These are phyloP conservation scores for Maconellicoccus hirsutus DNA, from an alignment of 1,140 invertebrate genomes.

Conservation along the genomic window DNA sequence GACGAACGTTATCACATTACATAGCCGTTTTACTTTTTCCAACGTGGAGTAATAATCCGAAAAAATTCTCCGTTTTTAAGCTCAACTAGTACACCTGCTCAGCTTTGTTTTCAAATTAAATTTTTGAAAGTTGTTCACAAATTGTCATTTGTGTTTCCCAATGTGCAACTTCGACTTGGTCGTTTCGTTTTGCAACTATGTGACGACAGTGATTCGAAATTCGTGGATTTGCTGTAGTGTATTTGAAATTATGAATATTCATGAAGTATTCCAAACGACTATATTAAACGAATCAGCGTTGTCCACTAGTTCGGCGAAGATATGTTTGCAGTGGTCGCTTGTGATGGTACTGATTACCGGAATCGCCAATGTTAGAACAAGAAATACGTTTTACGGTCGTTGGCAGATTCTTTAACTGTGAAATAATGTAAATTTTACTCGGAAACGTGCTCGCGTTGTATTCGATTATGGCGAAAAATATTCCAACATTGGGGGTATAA, in stretches of 20 bases:
- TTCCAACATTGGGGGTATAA: too few species aligned
- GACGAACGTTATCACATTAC: too few species aligned
- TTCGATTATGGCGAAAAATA: slow-evolving; percentile 4
- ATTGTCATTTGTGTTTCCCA: too few species aligned
- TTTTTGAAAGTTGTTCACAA: too few species aligned
- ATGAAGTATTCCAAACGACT: not conserved
- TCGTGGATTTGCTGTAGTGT: not conserved
- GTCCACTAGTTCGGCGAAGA: not conserved
- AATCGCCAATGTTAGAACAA: not conserved
- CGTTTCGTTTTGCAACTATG: too few species aligned
- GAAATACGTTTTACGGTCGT: not conserved
- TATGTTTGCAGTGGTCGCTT: not conserved
- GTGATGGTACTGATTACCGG: slow-evolving; percentile 1
- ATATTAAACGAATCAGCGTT: not conserved
- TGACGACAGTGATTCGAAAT: too few species aligned
- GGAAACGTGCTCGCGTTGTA: not conserved
- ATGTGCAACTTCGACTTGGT: too few species aligned
- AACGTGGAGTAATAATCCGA: too few species aligned
- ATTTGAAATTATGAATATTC: not conserved
- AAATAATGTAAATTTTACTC: not conserved
- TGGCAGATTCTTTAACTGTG: not conserved
- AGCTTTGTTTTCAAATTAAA: too few species aligned
- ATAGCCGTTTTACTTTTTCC: too few species aligned
- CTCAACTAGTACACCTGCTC: too few species aligned
- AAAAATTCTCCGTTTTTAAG: too few species aligned